A percentile compares a stretch with the other conserved stretches of the same genome.
These are phyloP conservation scores for Rhagoletis pomonella DNA, from an alignment of 1,140 invertebrate genomes.

Conservation along the genomic window DNA sequence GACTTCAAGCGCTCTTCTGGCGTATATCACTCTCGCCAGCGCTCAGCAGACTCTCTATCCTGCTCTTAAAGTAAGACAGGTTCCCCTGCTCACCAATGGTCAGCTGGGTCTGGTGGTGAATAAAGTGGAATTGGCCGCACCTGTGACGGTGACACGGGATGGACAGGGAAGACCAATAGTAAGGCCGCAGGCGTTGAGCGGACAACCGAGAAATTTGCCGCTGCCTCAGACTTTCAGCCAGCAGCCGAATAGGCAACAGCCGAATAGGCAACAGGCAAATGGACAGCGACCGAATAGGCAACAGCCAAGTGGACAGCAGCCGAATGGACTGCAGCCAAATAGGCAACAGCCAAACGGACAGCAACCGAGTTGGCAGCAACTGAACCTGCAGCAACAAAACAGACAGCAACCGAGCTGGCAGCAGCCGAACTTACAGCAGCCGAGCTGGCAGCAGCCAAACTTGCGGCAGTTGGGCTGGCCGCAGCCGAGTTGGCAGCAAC, in stretches of 20 bases:
- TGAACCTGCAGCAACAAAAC: no score
- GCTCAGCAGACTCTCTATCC: constrained; percentile 8
- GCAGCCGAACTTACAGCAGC: no score
- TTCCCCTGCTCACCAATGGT: neutral
- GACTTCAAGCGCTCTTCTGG: neutral
- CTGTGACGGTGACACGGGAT: neutral
- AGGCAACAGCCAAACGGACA: no score
- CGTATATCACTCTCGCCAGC: neutral
- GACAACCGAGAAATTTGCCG: neutral
- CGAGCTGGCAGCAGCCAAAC: no score
- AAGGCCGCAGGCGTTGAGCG: neutral
- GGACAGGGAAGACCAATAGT: neutral
- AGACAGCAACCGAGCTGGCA: no score
- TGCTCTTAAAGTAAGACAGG: neutral
- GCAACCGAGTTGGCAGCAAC: no score
- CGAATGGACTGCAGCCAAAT: no score
- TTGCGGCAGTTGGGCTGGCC: no score
- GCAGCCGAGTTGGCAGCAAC: no score
- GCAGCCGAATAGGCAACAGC: no score
- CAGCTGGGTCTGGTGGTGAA: neutral
- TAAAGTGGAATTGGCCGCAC: neutral
- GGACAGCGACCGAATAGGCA: neutral
- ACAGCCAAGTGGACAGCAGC: neutral
- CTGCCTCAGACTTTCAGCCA: neutral
- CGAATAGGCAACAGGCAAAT: no score